These are phyloP conservation scores for Glaucomys volans DNA, from an alignment of 2,113 vertebrate genomes.

Conservation along the genomic window DNA sequence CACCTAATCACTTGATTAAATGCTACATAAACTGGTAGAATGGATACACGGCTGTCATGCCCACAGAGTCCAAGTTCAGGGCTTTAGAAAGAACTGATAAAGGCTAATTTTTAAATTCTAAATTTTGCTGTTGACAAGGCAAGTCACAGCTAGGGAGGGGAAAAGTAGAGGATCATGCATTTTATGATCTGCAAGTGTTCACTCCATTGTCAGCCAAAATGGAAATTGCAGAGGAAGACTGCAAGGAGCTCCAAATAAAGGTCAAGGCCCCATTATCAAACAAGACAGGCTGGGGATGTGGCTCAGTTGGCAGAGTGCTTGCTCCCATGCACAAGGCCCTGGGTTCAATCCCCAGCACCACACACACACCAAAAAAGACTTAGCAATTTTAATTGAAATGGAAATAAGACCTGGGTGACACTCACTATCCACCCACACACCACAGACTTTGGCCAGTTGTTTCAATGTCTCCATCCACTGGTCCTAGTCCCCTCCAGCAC, in stretches of 20 bases:
- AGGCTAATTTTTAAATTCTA: background rate
- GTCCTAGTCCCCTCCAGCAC: background rate
- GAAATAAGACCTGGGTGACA: too few species aligned
- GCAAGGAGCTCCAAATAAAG: background rate
- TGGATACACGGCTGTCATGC: background rate
- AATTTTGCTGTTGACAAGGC: background rate
- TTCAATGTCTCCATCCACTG: background rate
- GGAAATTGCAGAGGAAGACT: background rate
- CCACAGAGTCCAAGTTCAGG: background rate
- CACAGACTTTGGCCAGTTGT: background rate
- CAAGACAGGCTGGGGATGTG: background rate
- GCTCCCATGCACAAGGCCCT: too few species aligned
- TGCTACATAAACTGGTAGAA: background rate
- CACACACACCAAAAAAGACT: too few species aligned
- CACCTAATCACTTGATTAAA: background rate
- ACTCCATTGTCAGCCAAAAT: background rate
- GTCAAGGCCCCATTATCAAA: background rate
- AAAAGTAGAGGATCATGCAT: background rate
- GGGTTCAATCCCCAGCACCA: too few species aligned
- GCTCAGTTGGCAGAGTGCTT: too few species aligned
- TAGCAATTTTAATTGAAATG: background rate
- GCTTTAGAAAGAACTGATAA: background rate
- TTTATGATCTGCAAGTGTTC: background rate
- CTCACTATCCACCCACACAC: too few species aligned
- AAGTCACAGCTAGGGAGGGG: background rate